Base-by-base conservation (phyloP, 1,140 invertebrate genomes). In the Acarapis woodi region DNA sequence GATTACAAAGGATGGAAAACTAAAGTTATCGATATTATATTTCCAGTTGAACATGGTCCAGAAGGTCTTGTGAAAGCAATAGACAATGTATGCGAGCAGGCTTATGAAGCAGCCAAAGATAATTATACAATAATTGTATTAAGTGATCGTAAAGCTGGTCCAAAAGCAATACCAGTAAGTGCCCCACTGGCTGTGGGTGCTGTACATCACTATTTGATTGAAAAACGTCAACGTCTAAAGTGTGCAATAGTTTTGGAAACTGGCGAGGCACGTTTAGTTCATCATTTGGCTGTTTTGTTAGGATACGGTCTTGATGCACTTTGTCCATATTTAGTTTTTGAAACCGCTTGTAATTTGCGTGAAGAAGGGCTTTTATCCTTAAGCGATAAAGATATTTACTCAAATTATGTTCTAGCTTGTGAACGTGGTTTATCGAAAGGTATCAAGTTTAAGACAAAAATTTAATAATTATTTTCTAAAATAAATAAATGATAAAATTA, bases 281-380 rank as follows among this genome's bases (percentile, higher is more conserved):
- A 94, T 56, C 87, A 97, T 47, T 73, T 94, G 55, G 94, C 83
- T 51, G 76, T 93, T 0, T 57, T 96, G 10, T 63, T 96, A 6
- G 88, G 88, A 33, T 99, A 87, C 55, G 90, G 90, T 32, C 87
- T 83, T 4, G 88, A 97, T 59, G 87, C 76, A 1, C 78, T 97
- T 42, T 94, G 87, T 51, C 88, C 90, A 0, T 97, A 96, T 55
- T 57, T 97, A 42, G 85, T 93, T 3, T 83, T 88, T 54, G 88
- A 97, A 57, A 66, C 85, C 43, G 73, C 82, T 12, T 64, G 66
- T 41, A 64, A 70, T 35, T 61, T 94, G 2, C 62, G 79, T 16
- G 66, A 71, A 40, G 76, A 88, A 53, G 71, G 69, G 2, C 63
- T 87, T 2, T 53, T 94, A 19, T 70, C 74, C 46, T 60, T 82